Evolutionary conservation across 2,888 invertebrate genomes (phyloP).

Genomic region (Eristalis intricaria): DNA sequence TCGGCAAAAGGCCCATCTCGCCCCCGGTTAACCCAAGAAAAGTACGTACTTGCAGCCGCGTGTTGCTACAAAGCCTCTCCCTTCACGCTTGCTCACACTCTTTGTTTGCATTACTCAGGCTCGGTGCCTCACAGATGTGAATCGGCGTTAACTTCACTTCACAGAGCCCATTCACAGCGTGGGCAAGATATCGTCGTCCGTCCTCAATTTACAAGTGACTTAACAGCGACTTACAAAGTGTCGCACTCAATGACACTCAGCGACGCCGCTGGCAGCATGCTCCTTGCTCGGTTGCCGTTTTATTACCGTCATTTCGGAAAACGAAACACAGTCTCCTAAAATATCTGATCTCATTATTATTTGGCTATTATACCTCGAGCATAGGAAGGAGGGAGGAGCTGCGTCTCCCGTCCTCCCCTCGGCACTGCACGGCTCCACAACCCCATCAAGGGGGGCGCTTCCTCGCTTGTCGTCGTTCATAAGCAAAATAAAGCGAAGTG

Average conservation of each 20-base stretch:
- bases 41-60: background rate
- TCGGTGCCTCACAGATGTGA: background rate
- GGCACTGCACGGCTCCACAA: background rate
- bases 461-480: background rate
- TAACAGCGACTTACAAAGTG: slow-evolving; percentile 1
- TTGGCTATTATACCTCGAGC: slow-evolving; percentile 3
- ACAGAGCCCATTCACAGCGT: background rate
- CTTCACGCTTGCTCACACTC: background rate
- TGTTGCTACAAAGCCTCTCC: background rate
- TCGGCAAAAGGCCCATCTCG: background rate
- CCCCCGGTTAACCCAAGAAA: too few relatives aligned
- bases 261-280: background rate
- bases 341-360: slow-evolving; percentile 35
- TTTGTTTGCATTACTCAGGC: background rate
- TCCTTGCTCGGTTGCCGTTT: slow-evolving; percentile 4
- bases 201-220: slow-evolving; percentile 37
- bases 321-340: slow-evolving; percentile 3
- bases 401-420: background rate
- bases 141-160: background rate
- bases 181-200: slow-evolving; percentile 16
- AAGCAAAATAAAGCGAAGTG: slow-evolving; percentile 35
- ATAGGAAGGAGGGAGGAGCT: background rate
- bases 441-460: background rate
- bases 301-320: background rate
- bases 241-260: background rate